A percentile compares a stretch with the other conserved stretches of the same genome.
phyloP scores from a whole-genome alignment of 2,797 vertebrate genomes.

The Alosa sapidissima region DNA sequence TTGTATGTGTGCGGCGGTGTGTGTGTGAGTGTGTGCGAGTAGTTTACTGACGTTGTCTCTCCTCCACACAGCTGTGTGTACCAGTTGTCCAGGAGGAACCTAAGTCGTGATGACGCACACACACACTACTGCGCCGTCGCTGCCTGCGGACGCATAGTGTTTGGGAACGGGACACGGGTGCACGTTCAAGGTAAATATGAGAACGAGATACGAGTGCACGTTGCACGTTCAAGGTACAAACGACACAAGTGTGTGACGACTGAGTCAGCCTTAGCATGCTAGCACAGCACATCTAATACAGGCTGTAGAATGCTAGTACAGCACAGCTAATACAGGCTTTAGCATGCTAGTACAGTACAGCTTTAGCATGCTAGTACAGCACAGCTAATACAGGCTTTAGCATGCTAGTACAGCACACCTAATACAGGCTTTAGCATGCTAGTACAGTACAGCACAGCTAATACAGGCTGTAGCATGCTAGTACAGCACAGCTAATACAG shows the following conservation, averaged over 20 bases:
- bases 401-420: no score
- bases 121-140: slow-evolving; percentile 39
- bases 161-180: slow-evolving; percentile 34
- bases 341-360: neutral
- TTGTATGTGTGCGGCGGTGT: no score
- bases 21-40: neutral
- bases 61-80: slow-evolving; percentile 35
- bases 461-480: neutral
- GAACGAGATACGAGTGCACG: slow-evolving; percentile 17
- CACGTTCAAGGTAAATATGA: no score
- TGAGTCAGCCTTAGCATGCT: neutral
- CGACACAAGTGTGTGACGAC: neutral
- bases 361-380: no score
- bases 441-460: neutral
- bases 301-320: no score
- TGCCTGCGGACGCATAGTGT: slow-evolving; percentile 24
- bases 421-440: no score
- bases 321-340: no score
- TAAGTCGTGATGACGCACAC: slow-evolving; percentile 33
- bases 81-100: slow-evolving; percentile 26
- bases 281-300: no score
- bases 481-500: no score
- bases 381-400: no score
- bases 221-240: neutral
- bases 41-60: neutral